phyloP scores from a whole-genome alignment of 2,113 vertebrate species.

The Anser brachyrhynchus region DNA sequence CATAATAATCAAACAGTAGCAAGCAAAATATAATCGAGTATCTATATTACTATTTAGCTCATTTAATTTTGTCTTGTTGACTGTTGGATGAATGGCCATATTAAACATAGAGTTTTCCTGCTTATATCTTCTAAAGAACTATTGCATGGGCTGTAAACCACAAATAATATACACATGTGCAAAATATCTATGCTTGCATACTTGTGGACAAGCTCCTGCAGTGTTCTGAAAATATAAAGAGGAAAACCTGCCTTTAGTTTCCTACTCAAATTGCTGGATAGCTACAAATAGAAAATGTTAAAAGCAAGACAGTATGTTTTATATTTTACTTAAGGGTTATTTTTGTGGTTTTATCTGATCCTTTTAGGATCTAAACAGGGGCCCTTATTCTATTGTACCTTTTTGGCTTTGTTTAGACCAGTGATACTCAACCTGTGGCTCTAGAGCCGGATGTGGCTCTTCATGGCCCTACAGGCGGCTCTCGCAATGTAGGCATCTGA shows the following conservation, averaged over 20 bases:
- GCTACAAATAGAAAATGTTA: constrained; percentile 71
- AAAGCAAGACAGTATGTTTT: constrained; percentile 72
- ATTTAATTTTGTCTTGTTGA: constrained; percentile 67
- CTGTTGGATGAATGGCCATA: constrained; percentile 45
- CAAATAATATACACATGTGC: background rate
- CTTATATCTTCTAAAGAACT: constrained; percentile 70
- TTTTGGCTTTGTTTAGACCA: constrained; percentile 80
- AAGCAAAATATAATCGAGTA: constrained; percentile 53
- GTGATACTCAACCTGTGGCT: constrained; percentile 80
- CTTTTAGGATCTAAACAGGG: constrained; percentile 75
- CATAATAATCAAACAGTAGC: constrained; percentile 53
- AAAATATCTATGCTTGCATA: background rate
- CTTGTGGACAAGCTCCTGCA: constrained; percentile 65
- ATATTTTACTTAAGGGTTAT: constrained; percentile 75
- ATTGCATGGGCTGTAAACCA: constrained; percentile 58
- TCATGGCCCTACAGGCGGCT: constrained; percentile 78
- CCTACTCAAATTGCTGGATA: constrained; percentile 61
- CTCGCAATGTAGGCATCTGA: constrained; percentile 78
- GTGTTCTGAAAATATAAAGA: constrained; percentile 71
- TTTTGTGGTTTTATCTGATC: constrained; percentile 78
- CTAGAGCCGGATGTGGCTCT: constrained; percentile 79
- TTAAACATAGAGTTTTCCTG: constrained; percentile 61
- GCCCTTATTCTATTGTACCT: constrained; percentile 80
- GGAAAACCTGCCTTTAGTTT: constrained; percentile 71
- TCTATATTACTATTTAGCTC: constrained; percentile 41